Evolutionary conservation across 2,888 invertebrate genomes (phyloP).

Genomic region (Drosophila longiperda): DNA sequence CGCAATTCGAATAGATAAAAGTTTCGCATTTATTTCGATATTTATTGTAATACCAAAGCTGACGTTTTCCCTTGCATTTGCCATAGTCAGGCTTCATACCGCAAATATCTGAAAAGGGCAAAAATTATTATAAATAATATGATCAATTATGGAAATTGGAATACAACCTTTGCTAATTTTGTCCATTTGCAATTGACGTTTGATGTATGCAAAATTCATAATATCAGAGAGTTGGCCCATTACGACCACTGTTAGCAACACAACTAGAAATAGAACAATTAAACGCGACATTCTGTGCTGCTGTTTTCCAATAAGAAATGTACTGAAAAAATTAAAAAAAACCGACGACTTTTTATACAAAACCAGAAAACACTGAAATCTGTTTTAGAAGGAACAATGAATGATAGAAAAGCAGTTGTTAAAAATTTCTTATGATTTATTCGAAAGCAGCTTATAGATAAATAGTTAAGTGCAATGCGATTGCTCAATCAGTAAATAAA

Average conservation of each 20-base stretch:
- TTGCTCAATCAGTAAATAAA: constrained; percentile 67
- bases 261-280: neutral
- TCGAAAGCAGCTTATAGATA: constrained; percentile 3
- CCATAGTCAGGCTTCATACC: constrained; percentile 17
- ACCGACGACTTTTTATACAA: constrained; percentile 8
- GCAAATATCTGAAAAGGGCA: constrained; percentile 36
- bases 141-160: neutral
- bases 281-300: constrained; percentile 4
- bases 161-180: constrained; percentile 14
- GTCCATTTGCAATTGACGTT: neutral
- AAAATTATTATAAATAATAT: neutral
- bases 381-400: constrained; percentile 11
- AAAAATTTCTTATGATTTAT: constrained; percentile 1
- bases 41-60: constrained; percentile 40
- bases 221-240: neutral
- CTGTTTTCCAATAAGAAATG: neutral
- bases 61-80: constrained; percentile 31
- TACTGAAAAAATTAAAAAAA: neutral
- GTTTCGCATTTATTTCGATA: constrained; percentile 9
- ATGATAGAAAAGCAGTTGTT: constrained; percentile 2
- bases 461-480: constrained; percentile 14
- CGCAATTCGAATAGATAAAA: constrained; percentile 50
- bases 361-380: neutral
- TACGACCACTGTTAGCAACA: neutral
- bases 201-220: neutral